Evolutionary conservation across 2,888 invertebrate species (phyloP), one percentile per base, ranked within the genome.

Genomic region (Odontocerum albicorne): DNA sequence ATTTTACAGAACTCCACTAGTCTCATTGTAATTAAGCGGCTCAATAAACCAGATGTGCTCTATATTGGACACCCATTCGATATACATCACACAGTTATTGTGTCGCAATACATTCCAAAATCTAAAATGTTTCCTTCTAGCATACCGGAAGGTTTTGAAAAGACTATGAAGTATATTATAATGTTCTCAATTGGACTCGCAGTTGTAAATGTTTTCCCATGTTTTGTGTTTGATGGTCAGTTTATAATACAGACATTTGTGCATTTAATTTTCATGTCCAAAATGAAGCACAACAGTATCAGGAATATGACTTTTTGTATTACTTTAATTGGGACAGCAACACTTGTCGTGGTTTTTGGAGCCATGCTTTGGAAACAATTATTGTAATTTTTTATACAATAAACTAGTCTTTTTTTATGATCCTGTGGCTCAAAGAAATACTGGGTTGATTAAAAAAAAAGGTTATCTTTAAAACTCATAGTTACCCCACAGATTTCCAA

Each of bases 201-300:
- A 7, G 78, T 96, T 61, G 74, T 97, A 20, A 98, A 98, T 76
- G 84, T 94, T 4, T 83, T 97, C 55, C 97, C 97, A 1, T 95
- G 96, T 70, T 90, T 92, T 68, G 91, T 88, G 59, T 86, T 96
- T 67, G 97, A 98, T 72, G 97, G 97, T 0, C 91, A 96, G 67
- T 88, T 90, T 70, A 95, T 97, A 64, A 81, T 87, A 39, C 83
- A 83, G 65, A 82, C 84, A 59, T 71, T 92, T 44, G 81, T 85
- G 57, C 82, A 85, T 68, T 72, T 82, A 62, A 70, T 85, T 60
- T 68, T 83, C 50, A 71, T 73, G 38, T 71, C 72, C 20, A 68
- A 67, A 52, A 68, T 77, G 57, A 70, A 72, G 66, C 82, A 71
- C 70, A 80, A 77, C 68, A 77, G 75, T 66, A 78, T 71, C 69